These are phyloP conservation scores for Habropoda laboriosa DNA, from an alignment of 1,140 invertebrate genomes.

Conservation along the genomic window DNA sequence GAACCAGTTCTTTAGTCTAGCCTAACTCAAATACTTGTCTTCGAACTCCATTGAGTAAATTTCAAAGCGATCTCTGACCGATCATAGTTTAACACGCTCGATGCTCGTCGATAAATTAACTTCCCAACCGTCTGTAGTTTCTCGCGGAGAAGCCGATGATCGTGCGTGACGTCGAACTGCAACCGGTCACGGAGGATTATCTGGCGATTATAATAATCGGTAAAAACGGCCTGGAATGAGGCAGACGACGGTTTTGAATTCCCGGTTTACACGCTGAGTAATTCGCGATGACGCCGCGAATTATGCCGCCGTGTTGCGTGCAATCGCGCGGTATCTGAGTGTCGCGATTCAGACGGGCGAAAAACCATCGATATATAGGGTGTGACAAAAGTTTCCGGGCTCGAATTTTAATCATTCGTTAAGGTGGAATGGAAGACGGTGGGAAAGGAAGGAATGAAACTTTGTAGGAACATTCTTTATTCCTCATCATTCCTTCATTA, in stretches of 20 bases:
- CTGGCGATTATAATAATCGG: slow-evolving; percentile 9
- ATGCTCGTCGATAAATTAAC: slow-evolving; percentile 34
- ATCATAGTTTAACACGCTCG: slow-evolving; percentile 1
- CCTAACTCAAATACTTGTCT: neutral
- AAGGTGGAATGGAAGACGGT: too few species aligned
- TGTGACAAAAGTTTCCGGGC: too few species aligned
- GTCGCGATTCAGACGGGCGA: slow-evolving; percentile 14
- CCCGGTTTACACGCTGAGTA: slow-evolving; percentile 41
- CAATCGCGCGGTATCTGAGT: slow-evolving; percentile 41
- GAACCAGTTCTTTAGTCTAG: neutral
- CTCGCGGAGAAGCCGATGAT: slow-evolving; percentile 7
- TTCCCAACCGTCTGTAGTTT: neutral
- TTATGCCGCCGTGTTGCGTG: slow-evolving; percentile 23
- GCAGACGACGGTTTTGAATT: neutral
- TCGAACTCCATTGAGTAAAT: neutral
- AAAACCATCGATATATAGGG: slow-evolving; percentile 28
- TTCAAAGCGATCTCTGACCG: neutral
- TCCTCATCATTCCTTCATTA: too few species aligned
- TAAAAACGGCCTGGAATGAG: slow-evolving; percentile 7
- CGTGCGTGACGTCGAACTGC: slow-evolving; percentile 1
- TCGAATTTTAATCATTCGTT: too few species aligned
- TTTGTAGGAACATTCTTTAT: too few species aligned
- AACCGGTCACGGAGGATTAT: slow-evolving; percentile 29
- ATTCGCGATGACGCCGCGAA: slow-evolving; percentile 59
- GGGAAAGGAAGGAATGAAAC: too few species aligned